These are phyloP conservation scores for Prolemur simus DNA, from an alignment of 2,113 vertebrate species.

Conservation along the genomic window DNA sequence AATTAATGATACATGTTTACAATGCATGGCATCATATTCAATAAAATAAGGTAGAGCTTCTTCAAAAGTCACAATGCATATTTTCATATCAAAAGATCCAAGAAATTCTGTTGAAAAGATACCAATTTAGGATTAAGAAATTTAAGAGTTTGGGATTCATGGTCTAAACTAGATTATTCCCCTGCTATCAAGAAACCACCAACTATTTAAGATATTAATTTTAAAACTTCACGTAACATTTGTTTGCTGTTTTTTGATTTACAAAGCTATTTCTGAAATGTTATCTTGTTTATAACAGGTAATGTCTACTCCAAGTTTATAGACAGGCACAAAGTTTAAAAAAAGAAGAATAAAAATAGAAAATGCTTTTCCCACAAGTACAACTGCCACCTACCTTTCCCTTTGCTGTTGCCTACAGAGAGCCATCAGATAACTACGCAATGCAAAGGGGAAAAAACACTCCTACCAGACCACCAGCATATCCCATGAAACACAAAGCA, in stretches of 20 bases:
- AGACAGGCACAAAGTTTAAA: background rate
- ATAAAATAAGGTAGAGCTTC: background rate
- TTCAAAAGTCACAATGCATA: background rate
- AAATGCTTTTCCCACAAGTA: background rate
- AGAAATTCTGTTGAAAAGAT: slow-evolving; percentile 14
- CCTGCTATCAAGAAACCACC: background rate
- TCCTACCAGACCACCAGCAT: background rate
- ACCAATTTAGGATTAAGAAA: background rate
- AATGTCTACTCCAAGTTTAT: background rate
- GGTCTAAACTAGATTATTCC: background rate
- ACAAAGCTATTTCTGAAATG: slow-evolving; percentile 41
- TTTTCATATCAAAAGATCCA: slow-evolving; percentile 12
- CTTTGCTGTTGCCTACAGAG: background rate
- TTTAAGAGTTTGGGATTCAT: background rate
- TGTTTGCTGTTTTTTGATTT: background rate
- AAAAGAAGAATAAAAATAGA: background rate
- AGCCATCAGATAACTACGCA: background rate
- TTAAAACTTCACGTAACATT: background rate
- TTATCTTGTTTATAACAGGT: background rate
- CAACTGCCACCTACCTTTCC: background rate
- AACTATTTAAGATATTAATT: background rate
- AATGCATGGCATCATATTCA: background rate
- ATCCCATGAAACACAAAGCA: background rate
- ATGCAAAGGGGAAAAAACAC: background rate
- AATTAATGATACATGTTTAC: background rate